Base-by-base conservation (phyloP, 2,888 invertebrate genomes). In the Icerya purchasi region DNA sequence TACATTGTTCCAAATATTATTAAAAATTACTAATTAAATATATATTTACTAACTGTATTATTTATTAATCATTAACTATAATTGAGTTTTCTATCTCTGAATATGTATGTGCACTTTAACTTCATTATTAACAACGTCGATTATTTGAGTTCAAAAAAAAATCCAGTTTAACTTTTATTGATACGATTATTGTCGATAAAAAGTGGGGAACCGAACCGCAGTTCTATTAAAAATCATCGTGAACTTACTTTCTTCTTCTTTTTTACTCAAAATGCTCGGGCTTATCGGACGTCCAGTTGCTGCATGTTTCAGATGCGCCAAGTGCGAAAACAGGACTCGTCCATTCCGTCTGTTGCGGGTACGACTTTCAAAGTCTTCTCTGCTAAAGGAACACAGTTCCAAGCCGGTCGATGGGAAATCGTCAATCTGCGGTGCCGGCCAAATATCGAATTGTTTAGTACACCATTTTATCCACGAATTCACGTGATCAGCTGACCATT, bases 381-480 rank as follows among this genome's bases (percentile, higher is more conserved):
- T 74, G 50, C 77, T 78, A 68, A 86, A 73, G 54, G 73, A 69
- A 65, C 80, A 75, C 36, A 82, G 70, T 64, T 78, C 78, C 23
- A 69, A 68, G 2, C 82, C 82, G 3, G 71, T 73, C 60, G 68
- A 70, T 8, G 81, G 80, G 68, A 82, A 78, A 64, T 74, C 71
- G 22, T 70, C 64, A 2, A 73, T 67, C 64, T 75, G 74, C 50
- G 79, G 78, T 62, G 71, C 68, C 3, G 78, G 77, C 54, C 73
- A 72, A 61, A 82, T 73, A 50, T 76, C 72, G 67, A 82, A 81
- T 65, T 77, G 76, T 58, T 73, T 73, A 25, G 76, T 73, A 66
- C 78, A 76, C 81, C 82, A 82, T 52, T 71, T 70, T 54, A 82
- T 69, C 82, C 82, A 82, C 54, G 75, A 74, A 61, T 71, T 70